Evolutionary conservation across 2,888 invertebrate genomes (phyloP).

Genomic region (Zonitis immaculata): DNA sequence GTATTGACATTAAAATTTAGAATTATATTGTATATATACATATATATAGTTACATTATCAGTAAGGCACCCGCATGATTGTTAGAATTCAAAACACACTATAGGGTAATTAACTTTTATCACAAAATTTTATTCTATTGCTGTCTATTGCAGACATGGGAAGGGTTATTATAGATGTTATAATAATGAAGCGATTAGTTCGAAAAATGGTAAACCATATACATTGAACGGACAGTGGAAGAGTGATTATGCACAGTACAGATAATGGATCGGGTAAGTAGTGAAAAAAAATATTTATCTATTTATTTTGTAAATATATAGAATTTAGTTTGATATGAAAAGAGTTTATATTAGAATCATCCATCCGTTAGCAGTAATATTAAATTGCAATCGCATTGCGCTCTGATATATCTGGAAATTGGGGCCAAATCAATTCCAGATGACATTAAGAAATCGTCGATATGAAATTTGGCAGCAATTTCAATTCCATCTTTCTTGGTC

Average conservation of each 20-base stretch:
- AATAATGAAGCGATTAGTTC: slow-evolving; percentile 38
- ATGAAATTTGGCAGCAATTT: slow-evolving; percentile 34
- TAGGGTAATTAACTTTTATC: slow-evolving; percentile 2
- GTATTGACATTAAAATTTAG: not conserved
- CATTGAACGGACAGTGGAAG: slow-evolving; percentile 24
- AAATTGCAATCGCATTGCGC: slow-evolving; percentile 15
- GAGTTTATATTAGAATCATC: slow-evolving; percentile 25
- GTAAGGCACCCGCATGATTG: slow-evolving; percentile 27
- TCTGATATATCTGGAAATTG: slow-evolving; percentile 14
- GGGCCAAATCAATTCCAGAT: slow-evolving; percentile 17
- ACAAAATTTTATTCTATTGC: slow-evolving; percentile 13
- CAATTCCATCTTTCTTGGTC: slow-evolving; percentile 31
- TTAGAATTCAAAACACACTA: not conserved
- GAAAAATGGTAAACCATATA: slow-evolving; percentile 31
- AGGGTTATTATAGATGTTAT: slow-evolving; percentile 7
- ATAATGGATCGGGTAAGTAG: slow-evolving; percentile 49
- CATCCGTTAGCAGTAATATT: slow-evolving; percentile 5
- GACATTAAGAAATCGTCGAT: slow-evolving; percentile 32
- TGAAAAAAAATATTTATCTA: too few relatives aligned
- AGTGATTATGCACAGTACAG: slow-evolving; percentile 50
- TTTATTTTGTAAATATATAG: too few relatives aligned
- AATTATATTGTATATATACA: not conserved
- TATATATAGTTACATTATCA: too few relatives aligned
- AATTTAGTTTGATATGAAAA: too few relatives aligned
- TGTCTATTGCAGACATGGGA: slow-evolving; percentile 20